These are phyloP conservation scores for Alligator sinensis DNA, from an alignment of 2,113 vertebrate genomes.

Conservation along the genomic window DNA sequence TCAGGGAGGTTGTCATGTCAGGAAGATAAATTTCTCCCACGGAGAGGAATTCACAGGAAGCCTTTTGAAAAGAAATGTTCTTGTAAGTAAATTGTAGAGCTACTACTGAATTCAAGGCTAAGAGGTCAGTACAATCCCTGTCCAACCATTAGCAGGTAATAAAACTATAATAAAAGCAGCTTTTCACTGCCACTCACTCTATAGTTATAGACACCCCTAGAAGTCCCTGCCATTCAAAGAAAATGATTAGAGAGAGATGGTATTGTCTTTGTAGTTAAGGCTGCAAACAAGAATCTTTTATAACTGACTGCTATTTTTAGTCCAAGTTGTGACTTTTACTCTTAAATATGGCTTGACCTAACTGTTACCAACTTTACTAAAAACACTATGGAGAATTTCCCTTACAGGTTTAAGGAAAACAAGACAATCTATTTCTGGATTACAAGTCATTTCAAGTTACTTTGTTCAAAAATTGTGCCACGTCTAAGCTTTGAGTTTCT, in stretches of 20 bases:
- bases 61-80: conserved; percentile 51
- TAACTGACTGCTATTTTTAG: not conserved
- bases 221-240: conserved; percentile 21
- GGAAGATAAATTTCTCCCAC: conserved; percentile 60
- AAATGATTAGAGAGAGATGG: not conserved
- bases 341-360: not conserved
- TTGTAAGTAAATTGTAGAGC: conserved; percentile 51
- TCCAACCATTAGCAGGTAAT: conserved; percentile 63
- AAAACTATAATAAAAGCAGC: conserved; percentile 58
- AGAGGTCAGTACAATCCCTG: conserved; percentile 47
- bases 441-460: not conserved
- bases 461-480: not conserved
- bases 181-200: conserved; percentile 43
- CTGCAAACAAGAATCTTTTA: conserved; percentile 5
- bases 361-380: not conserved
- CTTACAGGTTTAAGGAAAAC: not conserved
- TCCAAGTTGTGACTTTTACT: not conserved
- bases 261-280: conserved; percentile 11
- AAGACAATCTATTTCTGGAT: not conserved
- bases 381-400: not conserved
- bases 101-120: conserved; percentile 42
- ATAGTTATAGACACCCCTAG: conserved; percentile 58
- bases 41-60: conserved; percentile 53
- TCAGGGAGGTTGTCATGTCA: conserved; percentile 24
- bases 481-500: too few species aligned